A percentile compares a stretch with the other conserved stretches of the same genome.
phyloP scores from a whole-genome alignment of 2,797 vertebrate species.

The Melanotaenia nigrans region DNA sequence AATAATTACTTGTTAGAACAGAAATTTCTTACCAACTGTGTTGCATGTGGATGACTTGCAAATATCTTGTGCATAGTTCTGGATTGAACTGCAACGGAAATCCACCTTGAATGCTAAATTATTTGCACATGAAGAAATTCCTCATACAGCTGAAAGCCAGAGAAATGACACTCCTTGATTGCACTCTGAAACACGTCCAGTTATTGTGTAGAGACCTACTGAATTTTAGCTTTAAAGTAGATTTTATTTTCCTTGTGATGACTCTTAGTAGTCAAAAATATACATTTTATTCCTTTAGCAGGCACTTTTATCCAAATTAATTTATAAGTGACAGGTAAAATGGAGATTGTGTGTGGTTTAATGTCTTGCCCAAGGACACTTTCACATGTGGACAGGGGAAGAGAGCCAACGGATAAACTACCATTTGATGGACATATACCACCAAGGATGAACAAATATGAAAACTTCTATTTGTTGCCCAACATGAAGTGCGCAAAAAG shows the following conservation, averaged over 20 bases:
- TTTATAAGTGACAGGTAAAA: neutral
- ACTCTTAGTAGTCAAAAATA: neutral
- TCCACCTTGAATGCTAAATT: conserved; percentile 38
- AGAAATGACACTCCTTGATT: conserved; percentile 14
- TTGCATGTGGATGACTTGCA: conserved; percentile 19
- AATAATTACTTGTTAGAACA: conserved; percentile 4
- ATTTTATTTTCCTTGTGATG: neutral
- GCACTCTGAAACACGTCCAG: conserved; percentile 28
- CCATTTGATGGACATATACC: neutral
- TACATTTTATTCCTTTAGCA: neutral
- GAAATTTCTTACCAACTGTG: neutral
- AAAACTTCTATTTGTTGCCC: neutral
- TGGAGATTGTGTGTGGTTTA: neutral
- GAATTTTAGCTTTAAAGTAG: neutral
- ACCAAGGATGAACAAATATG: neutral
- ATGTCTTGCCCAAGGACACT: neutral
- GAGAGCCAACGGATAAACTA: neutral
- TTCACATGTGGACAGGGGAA: neutral
- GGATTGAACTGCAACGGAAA: conserved; percentile 26
- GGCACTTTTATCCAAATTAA: neutral
- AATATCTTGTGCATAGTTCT: conserved; percentile 10
- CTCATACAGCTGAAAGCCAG: conserved; percentile 13
- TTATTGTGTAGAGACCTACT: neutral
- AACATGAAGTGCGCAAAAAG: neutral
- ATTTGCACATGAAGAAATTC: conserved; percentile 37